Evolutionary conservation across 2,888 invertebrate genomes (phyloP), one percentile per base, ranked within the genome.

Genomic region (Luperina testacea): DNA sequence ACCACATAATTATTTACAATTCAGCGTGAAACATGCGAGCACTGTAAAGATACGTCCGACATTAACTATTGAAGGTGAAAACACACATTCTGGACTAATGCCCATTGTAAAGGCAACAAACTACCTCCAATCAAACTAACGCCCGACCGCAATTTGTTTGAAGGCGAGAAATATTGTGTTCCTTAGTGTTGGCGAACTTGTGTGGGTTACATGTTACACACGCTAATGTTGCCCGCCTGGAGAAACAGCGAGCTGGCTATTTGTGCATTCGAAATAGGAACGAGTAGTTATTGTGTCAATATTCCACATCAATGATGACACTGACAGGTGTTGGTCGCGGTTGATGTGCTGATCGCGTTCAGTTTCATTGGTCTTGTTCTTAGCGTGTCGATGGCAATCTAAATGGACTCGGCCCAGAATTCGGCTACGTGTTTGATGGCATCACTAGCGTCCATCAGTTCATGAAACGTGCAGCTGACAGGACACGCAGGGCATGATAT

Each of bases 101-200:
- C 93, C 92, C 94, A 95, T 95, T 96, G 96, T 95, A 96, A 95
- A 95, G 93, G 95, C 94, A 96, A 96, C 96, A 96, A 96, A 96
- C 94, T 95, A 93, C 95, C 93, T 92, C 93, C 94, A 95, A 96
- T 96, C 96, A 96, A 95, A 95, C 95, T 95, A 95, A 95, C 95
- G 94, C 94, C 92, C 95, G 93, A 94, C 95, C 95, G 94, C 95
- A 92, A 96, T 96, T 96, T 95, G 94, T 96, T 94, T 94, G 92
- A 90, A 90, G 92, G 90, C 91, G 93, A 96, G 96, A 96, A 94
- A 95, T 95, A 96, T 95, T 92, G 94, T 93, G 92, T 93, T 93
- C 91, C 92, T 94, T 92, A 94, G 91, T 92, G 90, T 87, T 89
- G 88, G 89, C 90, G 89, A 88, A 92, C 91, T 91, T 91, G 91